These are phyloP conservation scores for Sceloporus undulatus DNA, from an alignment of 2,113 vertebrate species.

Conservation along the genomic window DNA sequence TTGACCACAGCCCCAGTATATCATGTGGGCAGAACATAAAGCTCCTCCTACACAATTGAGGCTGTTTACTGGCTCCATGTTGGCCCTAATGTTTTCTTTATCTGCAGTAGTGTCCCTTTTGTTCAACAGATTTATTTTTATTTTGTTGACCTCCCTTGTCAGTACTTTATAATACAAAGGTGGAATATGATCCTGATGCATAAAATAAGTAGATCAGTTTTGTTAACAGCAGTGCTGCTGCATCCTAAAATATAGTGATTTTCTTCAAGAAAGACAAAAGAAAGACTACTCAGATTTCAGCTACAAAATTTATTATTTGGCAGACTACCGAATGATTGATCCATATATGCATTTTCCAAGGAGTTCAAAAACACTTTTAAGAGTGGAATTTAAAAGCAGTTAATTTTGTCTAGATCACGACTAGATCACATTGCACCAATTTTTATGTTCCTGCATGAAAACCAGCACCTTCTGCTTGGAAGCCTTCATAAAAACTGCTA, in stretches of 20 bases:
- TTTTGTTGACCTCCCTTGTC: background rate
- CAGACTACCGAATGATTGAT: background rate
- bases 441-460: background rate
- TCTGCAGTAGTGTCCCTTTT: background rate
- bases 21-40: too few species aligned
- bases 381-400: background rate
- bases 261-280: background rate
- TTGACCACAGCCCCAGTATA: background rate
- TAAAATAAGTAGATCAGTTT: background rate
- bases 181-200: background rate
- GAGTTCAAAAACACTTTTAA: background rate
- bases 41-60: background rate
- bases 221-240: background rate
- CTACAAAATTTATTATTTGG: background rate
- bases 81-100: background rate
- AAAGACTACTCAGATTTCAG: background rate
- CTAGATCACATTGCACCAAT: background rate
- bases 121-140: background rate
- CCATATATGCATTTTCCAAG: background rate
- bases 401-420: background rate
- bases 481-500: too few species aligned
- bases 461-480: background rate
- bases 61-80: background rate
- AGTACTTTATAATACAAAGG: background rate
- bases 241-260: background rate